Evolutionary conservation across 2,888 invertebrate species (phyloP), one percentile per base, ranked within the genome.

Genomic region (Tetranychus piercei): DNA sequence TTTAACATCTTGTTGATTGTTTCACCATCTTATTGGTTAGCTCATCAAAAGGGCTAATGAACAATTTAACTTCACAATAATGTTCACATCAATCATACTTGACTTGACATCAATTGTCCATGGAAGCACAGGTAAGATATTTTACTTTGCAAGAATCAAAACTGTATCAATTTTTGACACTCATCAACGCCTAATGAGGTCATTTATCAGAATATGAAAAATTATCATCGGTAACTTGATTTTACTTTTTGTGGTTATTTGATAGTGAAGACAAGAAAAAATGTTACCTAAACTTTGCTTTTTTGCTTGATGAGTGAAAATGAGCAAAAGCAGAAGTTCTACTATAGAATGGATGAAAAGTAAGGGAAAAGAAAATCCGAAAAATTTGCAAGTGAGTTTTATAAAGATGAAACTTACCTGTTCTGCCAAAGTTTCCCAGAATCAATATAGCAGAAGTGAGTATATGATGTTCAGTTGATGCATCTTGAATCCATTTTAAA

Each of bases 381-480:
- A 1, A 23, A 34, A 34, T 34, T 34, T 34, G 34, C 34, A 34
- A 34, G 34, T 34, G 34, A 34, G 34, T 34, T 34, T 34, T 34
- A 34, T 34, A 34, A 34, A 20, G 69, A 23, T 23, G 11, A 69
- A 23, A 23, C 69, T 78, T 74, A 85, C 85, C 85, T 78, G 89
- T 89, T 70, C 93, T 85, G 0, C 93, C 93, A 83, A 94, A 93
- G 84, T 94, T 94, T 1, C 92, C 93, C 78, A 93, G 86, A 0
- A 92, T 91, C 77, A 93, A 84, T 5, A 92, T 88, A 0, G 90
- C 92, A 0, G 92, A 89, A n/a, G 89, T 87, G 80, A 90, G 85
- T 34, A 94, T 84, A 81, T 90, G 89, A 77, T 87, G 86, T 34
- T 85, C 83, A 0, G 88, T 87, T 74, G 81, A 80, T n/a, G 20